phyloP scores from a whole-genome alignment of 2,888 invertebrate species.

The Palloptera scutellata region DNA sequence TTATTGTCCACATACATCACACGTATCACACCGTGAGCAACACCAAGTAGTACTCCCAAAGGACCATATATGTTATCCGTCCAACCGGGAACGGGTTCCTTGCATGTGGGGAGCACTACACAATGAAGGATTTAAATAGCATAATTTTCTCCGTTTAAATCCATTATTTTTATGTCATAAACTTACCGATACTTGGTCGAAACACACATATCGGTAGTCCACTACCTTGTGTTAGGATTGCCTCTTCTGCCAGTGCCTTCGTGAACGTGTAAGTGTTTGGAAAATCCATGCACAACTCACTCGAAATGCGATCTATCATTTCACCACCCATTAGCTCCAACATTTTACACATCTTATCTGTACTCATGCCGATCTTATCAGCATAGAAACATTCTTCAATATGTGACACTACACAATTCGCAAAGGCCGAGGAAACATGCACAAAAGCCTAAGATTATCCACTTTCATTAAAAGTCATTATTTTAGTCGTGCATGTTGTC shows the following conservation, averaged over 20 bases:
- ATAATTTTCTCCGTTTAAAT: neutral
- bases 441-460: constrained; percentile 65
- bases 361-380: constrained; percentile 51
- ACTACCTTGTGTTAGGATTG: constrained; percentile 67
- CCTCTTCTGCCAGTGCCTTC: constrained; percentile 74
- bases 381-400: constrained; percentile 63
- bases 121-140: constrained; percentile 27
- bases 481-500: too few relatives aligned
- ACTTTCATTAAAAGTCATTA: too few relatives aligned
- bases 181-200: constrained; percentile 73
- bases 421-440: constrained; percentile 75
- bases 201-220: constrained; percentile 72
- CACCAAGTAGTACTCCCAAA: constrained; percentile 63
- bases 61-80: constrained; percentile 74
- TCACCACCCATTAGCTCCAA: constrained; percentile 56
- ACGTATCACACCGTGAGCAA: constrained; percentile 69
- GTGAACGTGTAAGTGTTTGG: constrained; percentile 80
- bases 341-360: constrained; percentile 54
- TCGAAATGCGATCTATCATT: constrained; percentile 53
- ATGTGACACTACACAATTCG: constrained; percentile 67
- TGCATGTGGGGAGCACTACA: constrained; percentile 64
- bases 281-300: constrained; percentile 47
- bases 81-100: constrained; percentile 71
- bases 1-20: constrained; percentile 51
- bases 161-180: neutral